Base-by-base conservation (phyloP, 2,888 invertebrate genomes). In the Zaprionus lineosus region DNA sequence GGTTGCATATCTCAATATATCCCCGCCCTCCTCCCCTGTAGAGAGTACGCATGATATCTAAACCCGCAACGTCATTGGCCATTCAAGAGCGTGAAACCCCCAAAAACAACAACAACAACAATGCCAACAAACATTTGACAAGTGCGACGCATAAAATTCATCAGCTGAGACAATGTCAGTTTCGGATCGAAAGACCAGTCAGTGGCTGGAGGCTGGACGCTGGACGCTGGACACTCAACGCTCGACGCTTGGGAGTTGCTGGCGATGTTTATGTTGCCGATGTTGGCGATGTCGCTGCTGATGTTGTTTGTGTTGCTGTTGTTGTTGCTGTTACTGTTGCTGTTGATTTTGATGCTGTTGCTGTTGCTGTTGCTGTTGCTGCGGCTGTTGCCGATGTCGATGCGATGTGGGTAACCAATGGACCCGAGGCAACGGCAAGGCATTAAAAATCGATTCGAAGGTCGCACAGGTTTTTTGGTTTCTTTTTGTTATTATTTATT, bases 361-460 rank as follows among this genome's bases (percentile, higher is more conserved):
- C 19, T 5, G 15, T 24, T 7, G 36, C 14, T 34, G 58, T 6
- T 19, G 57, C 15, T 58, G 33, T 0, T 43, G 26, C 15, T 33
- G 33, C 2, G n/a, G 44, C 44, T 43, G 44, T 4, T 31, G 18
- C 8, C 36, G 53, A 3, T 41, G 34, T 11, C 8, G 16, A 6
- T 24, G 24, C 8, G 6, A 15, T 14, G 6, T 37, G 16, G 8
- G n/a, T n/a, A 29, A 9, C 36, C 50, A 50, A 47, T 59, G 48
- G 51, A 69, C 56, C 57, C 53, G 57, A 60, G 43, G 41, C 72
- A 67, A 56, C 39, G 41, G 52, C 61, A 82, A 69, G 75, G 70
- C 73, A 84, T 69, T 69, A 61, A 66, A 61, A 75, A 51, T 64
- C 73, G 41, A 43, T 60, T 34, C 37, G 68, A 79, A 79, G 78